Evolutionary conservation across 64 coral and sea anemone species (phyloP).

Genomic region (Stichodactyla helianthus): DNA sequence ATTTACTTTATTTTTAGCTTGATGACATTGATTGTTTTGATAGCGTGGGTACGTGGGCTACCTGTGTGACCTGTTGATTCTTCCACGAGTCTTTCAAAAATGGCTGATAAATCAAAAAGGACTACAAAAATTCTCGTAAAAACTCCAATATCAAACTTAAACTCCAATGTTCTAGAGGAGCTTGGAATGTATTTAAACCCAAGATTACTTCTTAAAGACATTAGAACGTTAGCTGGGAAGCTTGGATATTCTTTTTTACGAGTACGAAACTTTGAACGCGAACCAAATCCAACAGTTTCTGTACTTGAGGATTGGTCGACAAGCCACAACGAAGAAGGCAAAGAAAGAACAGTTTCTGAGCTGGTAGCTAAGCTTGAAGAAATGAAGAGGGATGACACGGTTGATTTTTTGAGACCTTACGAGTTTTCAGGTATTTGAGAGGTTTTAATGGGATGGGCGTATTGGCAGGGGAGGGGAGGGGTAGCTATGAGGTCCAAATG

Average conservation of each 20-base stretch:
- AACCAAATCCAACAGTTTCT: constrained; percentile 48
- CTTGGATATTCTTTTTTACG: constrained; percentile 59
- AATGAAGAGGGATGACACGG: constrained; percentile 85
- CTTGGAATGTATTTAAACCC: constrained; percentile 80
- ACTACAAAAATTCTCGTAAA: background rate
- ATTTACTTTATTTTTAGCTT: background rate
- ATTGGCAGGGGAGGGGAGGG: background rate
- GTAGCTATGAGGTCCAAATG: too few relatives aligned
- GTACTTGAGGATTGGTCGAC: constrained; percentile 58
- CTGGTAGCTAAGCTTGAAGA: constrained; percentile 40
- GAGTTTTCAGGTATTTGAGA: constrained; percentile 67
- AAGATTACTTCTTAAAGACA: constrained; percentile 62
- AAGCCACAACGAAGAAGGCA: constrained; percentile 1
- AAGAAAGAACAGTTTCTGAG: constrained; percentile 62
- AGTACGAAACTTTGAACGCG: constrained; percentile 64
- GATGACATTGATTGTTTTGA: too few relatives aligned
- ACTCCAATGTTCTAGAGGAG: background rate
- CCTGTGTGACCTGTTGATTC: constrained; percentile 3
- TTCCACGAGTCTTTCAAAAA: background rate
- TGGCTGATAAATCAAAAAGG: background rate
- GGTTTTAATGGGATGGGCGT: background rate
- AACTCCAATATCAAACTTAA: background rate
- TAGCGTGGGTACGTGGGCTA: background rate
- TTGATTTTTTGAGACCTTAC: constrained; percentile 58
- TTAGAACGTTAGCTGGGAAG: constrained; percentile 74